Conservation (phyloP, 2,888 invertebrate species). For the Incurvaria masculella region DNA sequence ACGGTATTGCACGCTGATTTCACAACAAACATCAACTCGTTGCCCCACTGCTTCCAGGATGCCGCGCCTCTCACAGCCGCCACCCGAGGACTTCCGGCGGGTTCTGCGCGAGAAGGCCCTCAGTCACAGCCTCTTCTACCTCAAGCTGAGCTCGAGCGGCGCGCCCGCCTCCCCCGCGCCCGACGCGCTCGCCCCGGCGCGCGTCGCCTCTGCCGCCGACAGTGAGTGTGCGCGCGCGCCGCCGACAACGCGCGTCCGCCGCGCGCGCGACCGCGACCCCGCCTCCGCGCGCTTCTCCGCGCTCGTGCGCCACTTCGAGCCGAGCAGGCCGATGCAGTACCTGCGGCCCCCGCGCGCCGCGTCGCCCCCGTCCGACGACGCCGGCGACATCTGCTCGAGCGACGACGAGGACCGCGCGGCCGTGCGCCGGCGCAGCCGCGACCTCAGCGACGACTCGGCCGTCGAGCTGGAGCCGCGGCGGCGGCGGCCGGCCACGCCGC, state of each 20-base stretch:
- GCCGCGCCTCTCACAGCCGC: slow-evolving; percentile 40
- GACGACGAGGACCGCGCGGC: slow-evolving; percentile 50
- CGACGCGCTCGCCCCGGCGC: neutral
- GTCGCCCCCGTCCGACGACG: slow-evolving; percentile 42
- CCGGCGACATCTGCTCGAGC: slow-evolving; percentile 45
- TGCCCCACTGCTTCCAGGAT: too few species aligned
- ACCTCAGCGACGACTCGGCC: slow-evolving; percentile 53
- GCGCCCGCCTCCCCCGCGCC: slow-evolving; percentile 18
- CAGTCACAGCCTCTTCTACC: slow-evolving; percentile 48
- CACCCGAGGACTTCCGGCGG: slow-evolving; percentile 46
- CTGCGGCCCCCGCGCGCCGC: slow-evolving; percentile 41
- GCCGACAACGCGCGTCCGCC: slow-evolving; percentile 29
- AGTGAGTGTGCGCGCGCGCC: slow-evolving; percentile 14
- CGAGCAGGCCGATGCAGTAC: slow-evolving; percentile 43
- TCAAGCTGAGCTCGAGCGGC: slow-evolving; percentile 42
- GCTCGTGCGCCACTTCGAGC: slow-evolving; percentile 42
- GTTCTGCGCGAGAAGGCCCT: slow-evolving; percentile 50
- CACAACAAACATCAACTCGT: too few species aligned
- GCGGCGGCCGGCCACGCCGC: slow-evolving; percentile 41
- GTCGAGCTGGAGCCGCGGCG: slow-evolving; percentile 50
- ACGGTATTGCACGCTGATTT: too few species aligned
- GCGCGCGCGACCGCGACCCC: slow-evolving; percentile 35
- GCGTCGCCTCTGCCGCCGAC: neutral
- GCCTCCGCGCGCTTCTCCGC: slow-evolving; percentile 36
- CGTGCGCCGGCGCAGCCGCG: slow-evolving; percentile 43